These are phyloP conservation scores for Prinia subflava DNA, from an alignment of 2,113 vertebrate genomes.

Conservation along the genomic window DNA sequence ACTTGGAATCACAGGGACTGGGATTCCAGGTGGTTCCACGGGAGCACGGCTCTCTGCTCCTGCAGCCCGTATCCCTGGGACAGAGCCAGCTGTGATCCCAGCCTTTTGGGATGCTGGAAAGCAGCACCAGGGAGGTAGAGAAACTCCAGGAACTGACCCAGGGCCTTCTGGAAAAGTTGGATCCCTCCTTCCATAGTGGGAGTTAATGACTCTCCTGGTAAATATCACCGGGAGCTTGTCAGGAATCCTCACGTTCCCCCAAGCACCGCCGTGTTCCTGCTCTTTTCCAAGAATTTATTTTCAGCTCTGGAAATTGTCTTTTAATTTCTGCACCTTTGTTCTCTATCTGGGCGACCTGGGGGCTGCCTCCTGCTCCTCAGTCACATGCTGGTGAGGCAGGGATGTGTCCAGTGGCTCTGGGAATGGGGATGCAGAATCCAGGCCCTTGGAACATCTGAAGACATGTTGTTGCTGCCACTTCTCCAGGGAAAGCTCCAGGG, in stretches of 20 bases:
- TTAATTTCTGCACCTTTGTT: background rate
- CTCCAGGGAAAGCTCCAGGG: background rate
- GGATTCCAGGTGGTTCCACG: background rate
- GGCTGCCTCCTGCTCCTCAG: background rate
- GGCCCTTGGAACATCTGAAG: background rate
- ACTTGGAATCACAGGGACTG: background rate
- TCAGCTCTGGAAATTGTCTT: constrained; percentile 26
- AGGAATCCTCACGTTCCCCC: background rate
- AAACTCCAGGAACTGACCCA: background rate
- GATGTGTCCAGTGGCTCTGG: background rate
- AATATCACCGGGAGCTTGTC: constrained; percentile 9
- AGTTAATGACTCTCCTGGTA: constrained; percentile 20
- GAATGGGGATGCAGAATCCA: background rate
- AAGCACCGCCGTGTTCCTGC: background rate
- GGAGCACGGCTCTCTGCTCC: background rate
- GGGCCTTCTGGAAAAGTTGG: background rate
- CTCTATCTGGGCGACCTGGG: background rate
- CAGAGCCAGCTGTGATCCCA: rapidly evolving
- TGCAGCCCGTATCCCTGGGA: background rate
- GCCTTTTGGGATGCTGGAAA: rapidly evolving
- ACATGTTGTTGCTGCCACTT: background rate
- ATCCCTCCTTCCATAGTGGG: background rate
- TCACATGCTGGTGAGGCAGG: rapidly evolving
- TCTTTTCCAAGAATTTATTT: background rate
- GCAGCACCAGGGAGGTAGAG: background rate